Conservation (phyloP, 2,797 vertebrate species). For the Gallinago stenura region DNA sequence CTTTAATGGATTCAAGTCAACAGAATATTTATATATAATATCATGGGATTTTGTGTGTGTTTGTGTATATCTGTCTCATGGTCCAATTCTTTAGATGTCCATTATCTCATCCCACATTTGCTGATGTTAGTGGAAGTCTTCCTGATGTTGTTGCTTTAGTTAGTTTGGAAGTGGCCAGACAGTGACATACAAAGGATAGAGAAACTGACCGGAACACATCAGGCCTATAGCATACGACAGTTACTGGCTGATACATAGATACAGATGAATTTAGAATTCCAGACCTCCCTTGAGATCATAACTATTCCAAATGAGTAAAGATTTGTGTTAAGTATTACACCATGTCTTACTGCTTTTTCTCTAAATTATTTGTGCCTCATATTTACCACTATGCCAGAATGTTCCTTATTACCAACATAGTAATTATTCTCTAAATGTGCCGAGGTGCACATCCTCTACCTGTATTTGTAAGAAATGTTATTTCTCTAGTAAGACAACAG, state of each 20-base stretch:
- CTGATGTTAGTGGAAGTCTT: neutral
- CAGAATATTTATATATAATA: neutral
- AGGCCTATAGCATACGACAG: neutral
- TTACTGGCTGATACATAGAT: neutral
- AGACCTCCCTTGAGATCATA: neutral
- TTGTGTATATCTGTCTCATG: neutral
- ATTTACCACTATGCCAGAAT: neutral
- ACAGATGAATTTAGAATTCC: neutral
- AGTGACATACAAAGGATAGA: neutral
- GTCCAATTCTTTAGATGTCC: neutral
- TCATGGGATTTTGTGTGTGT: neutral
- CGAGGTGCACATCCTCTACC: neutral
- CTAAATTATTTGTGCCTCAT: neutral
- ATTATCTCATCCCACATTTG: neutral
- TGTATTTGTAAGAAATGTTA: neutral
- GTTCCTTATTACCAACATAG: neutral
- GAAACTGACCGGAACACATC: neutral
- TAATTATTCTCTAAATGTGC: neutral
- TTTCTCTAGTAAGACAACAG: neutral
- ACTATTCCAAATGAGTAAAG: neutral
- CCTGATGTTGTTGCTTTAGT: neutral
- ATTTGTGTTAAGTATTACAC: neutral
- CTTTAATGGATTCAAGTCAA: neutral
- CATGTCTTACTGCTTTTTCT: neutral
- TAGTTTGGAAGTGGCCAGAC: neutral